Evolutionary conservation across 2,797 vertebrate genomes (phyloP).

Genomic region (Sebastes kiyomatsui): DNA sequence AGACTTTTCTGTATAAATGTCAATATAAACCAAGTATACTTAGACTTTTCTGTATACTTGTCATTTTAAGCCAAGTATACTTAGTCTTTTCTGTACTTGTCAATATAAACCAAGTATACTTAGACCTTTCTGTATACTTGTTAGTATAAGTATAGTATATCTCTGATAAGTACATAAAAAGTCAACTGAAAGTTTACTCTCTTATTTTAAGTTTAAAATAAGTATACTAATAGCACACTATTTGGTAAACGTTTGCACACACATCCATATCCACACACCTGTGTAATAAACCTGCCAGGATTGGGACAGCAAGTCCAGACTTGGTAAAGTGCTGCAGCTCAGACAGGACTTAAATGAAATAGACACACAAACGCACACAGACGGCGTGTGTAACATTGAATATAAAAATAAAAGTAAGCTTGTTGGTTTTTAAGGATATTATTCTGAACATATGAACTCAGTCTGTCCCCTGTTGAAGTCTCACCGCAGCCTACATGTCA

Average conservation of each 20-base stretch:
- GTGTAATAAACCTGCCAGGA: conserved; percentile 58
- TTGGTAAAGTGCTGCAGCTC: conserved; percentile 63
- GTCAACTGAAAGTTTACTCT: too few relatives aligned
- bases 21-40: too few relatives aligned
- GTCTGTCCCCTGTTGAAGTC: neutral
- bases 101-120: too few relatives aligned
- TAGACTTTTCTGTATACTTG: too few relatives aligned
- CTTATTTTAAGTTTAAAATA: too few relatives aligned
- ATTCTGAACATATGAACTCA: neutral
- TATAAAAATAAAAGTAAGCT: neutral
- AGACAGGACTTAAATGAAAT: conserved; percentile 54
- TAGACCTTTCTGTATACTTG: too few relatives aligned
- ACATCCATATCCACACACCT: conserved; percentile 37
- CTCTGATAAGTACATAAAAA: too few relatives aligned
- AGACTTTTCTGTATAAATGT: too few relatives aligned
- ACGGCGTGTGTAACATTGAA: neutral
- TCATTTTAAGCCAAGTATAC: too few relatives aligned
- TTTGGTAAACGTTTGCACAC: neutral
- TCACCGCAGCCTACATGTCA: conserved; percentile 6
- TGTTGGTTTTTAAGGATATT: neutral
- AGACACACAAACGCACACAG: neutral
- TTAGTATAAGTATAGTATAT: too few relatives aligned
- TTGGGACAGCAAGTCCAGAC: conserved; percentile 71
- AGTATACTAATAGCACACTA: too few relatives aligned
- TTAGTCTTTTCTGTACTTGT: too few relatives aligned